Base-by-base conservation (phyloP, 2,113 vertebrate species). In the Eudyptes chrysolophus region DNA sequence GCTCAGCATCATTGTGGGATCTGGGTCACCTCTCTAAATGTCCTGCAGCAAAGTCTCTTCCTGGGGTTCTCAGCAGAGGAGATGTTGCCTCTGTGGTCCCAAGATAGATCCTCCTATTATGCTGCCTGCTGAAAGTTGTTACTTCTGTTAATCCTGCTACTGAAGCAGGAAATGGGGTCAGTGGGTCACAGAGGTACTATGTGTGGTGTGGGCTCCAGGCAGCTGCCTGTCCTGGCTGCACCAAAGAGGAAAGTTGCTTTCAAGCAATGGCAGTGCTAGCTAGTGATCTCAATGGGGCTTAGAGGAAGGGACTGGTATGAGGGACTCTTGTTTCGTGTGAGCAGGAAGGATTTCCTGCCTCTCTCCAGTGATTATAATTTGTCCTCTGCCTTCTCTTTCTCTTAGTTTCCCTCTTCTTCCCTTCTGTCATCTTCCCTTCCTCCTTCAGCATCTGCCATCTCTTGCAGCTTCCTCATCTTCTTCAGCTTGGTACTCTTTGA, bases 271-370 rank as follows among this genome's bases (percentile, higher is more conserved):
- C 60, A 52, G 10, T 34, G 32, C 20, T 49, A 54, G 6, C 62
- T 71, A 21, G 48, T 34, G 34, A 48, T 48, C 38, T 66, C 77
- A 27, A 1, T 10, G 60, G 40, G 40, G 34, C 51, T 86, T 66
- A 32, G 54, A 40, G 89, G 29, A 82, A 68, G 61, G 29, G 24
- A 30, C 15, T 14, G 38, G 18, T 17, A 19, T 0, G 7, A 57
- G 17, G 15, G 7, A 16, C 24, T 26, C 29, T 40, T 40, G 13
- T 27, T 84, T 30, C 0, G 0, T 20, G 52, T 22, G 46, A 70
- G 42, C 21, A 32, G 60, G 21, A 70, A 42, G 46, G 46, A 52
- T 55, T 84, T 90, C 61, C 71, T 93, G 22, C 38, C 27, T 62
- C 55, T 93, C 42, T 21, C 14, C 16, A 32, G 13, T 34, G 32